These are phyloP conservation scores for Tetheella fluctuosa DNA, from an alignment of 2,888 invertebrate genomes.

Conservation along the genomic window DNA sequence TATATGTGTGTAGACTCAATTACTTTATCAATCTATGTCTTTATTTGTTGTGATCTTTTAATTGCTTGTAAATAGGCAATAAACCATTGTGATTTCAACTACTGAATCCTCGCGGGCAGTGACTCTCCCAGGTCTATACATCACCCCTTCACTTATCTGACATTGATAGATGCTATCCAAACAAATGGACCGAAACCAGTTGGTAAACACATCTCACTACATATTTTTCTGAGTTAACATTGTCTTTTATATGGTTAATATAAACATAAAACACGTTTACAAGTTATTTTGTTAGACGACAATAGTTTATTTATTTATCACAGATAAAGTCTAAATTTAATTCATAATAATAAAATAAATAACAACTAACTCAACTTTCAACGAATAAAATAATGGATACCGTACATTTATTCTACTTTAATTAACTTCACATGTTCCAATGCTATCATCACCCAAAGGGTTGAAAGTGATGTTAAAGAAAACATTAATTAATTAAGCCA, in stretches of 20 bases:
- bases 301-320: no score
- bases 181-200: constrained; percentile 34
- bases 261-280: not conserved
- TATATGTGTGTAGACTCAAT: no score
- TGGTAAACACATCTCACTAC: constrained; percentile 21
- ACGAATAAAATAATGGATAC: not conserved
- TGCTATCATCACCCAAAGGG: constrained; percentile 10
- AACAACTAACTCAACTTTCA: not conserved
- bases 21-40: not conserved
- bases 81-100: constrained; percentile 18
- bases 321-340: no score
- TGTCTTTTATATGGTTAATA: not conserved
- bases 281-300: not conserved
- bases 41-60: constrained; percentile 13
- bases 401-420: constrained; percentile 18
- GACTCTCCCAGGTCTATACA: constrained; percentile 43
- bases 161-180: constrained; percentile 60
- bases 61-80: constrained; percentile 23
- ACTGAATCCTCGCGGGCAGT: constrained; percentile 22
- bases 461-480: constrained; percentile 19
- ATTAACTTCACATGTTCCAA: constrained; percentile 20
- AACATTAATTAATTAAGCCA: constrained; percentile 18
- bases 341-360: no score
- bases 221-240: constrained; percentile 5
- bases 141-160: constrained; percentile 61